Evolutionary conservation across 2,888 invertebrate genomes (phyloP), one percentile per base, ranked within the genome.

Genomic region (Hyles lineata): DNA sequence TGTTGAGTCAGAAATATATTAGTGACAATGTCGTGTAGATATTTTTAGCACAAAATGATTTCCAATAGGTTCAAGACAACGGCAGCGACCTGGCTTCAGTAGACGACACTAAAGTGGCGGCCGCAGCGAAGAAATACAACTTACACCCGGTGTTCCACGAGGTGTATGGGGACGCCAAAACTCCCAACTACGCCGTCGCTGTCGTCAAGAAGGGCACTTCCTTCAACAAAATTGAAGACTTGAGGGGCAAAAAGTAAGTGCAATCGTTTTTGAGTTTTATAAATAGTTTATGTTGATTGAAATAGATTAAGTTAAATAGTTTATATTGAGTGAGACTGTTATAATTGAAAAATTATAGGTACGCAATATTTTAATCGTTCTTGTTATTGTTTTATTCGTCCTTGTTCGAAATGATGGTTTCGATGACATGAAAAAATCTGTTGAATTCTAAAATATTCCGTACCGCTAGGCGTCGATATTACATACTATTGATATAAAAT

Each of bases 31-130:
- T 43, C 1, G 17, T 52, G 15, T 55, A n/a, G n/a, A n/a, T n/a
- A n/a, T 43, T 9, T 70, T 71, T 72, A 35, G 59, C 11, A 58
- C 52, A 70, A 32, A 32, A 72, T 21, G 9, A 29, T 23, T 55
- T 55, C 29, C 25, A 11, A 59, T 59, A 94, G 94, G 93, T 98
- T 15, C 95, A 96, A 82, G 95, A 96, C 78, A 96, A 96, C 76
- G 96, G 96, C 1, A 96, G 97, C 9, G 97, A 98, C 82, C 88
- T 97, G 32, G 95, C 97, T 23, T 95, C 96, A 0, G 92, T 97
- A 7, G 96, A 97, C 74, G 96, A 96, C 83, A 88, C 96, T 89
- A 84, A 90, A 52, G 96, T 96, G 0, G 92, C 92, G 0, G 83
- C 91, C 0, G 95, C 95, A 0, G 90, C 93, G 7, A 95, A 92